Percentiles rank a stretch among this genome's conserved stretches.
Evolutionary conservation across 2,797 vertebrate genomes (phyloP).

Genomic region (Taeniopygia guttata): DNA sequence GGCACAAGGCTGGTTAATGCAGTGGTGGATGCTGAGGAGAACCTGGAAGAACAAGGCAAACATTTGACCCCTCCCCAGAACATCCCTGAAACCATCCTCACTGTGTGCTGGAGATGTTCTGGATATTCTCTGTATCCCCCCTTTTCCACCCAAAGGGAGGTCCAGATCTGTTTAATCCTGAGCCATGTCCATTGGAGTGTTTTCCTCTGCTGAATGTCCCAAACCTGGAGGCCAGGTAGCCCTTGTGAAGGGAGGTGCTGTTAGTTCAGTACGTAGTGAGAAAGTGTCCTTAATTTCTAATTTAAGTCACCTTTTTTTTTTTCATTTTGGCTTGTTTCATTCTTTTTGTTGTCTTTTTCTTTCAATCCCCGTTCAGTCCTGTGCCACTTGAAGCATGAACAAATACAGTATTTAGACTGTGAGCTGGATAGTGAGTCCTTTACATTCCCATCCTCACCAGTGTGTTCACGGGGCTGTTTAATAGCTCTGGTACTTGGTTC

Average conservation of each 20-base stretch:
- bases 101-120: background rate
- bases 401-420: background rate
- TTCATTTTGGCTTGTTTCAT: background rate
- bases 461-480: background rate
- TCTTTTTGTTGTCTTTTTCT: background rate
- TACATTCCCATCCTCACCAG: fast-evolving
- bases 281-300: background rate
- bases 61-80: background rate
- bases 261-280: background rate
- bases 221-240: background rate
- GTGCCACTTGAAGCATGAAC: background rate
- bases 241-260: background rate
- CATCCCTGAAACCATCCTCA: background rate
- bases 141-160: background rate
- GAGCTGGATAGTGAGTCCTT: background rate
- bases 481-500: background rate
- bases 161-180: background rate
- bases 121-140: background rate
- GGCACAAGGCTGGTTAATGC: background rate
- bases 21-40: background rate
- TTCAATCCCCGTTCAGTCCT: background rate
- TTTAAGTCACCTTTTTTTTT: background rate
- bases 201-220: background rate
- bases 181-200: background rate
- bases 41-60: background rate